Evolutionary conservation across 1,140 invertebrate species (phyloP).

Genomic region (Lordiphosa stackelbergi): DNA sequence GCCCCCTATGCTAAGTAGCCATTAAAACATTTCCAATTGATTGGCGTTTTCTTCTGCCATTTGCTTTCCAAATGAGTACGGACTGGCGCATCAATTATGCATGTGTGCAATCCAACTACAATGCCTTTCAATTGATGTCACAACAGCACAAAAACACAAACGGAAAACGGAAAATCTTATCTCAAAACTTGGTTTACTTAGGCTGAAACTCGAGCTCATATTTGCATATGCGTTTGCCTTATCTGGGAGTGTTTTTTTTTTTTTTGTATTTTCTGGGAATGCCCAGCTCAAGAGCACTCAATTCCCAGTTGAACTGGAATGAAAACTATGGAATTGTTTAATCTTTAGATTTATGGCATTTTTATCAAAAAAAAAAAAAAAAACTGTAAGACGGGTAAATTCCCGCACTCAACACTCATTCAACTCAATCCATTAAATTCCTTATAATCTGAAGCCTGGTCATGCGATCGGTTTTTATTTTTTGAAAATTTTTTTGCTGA

Average conservation of each 20-base stretch:
- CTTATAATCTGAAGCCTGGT: too few relatives aligned
- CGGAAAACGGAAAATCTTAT: too few relatives aligned
- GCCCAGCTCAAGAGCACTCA: too few relatives aligned
- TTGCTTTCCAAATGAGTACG: slow-evolving; percentile 47
- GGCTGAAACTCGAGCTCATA: slow-evolving; percentile 18
- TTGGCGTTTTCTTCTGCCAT: slow-evolving; percentile 44
- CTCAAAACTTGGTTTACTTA: slow-evolving; percentile 2
- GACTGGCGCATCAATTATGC: slow-evolving; percentile 58
- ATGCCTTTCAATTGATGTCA: slow-evolving; percentile 42
- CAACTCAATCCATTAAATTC: not conserved
- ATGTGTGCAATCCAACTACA: slow-evolving; percentile 32
- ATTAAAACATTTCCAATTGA: slow-evolving; percentile 67
- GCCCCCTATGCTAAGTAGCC: slow-evolving; percentile 12
- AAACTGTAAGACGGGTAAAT: slow-evolving; percentile 1
- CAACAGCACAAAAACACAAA: not conserved
- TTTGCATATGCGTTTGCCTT: not conserved
- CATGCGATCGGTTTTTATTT: not conserved
- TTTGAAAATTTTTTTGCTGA: not conserved
- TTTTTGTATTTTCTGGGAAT: too few relatives aligned
- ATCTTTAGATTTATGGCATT: slow-evolving; percentile 6
- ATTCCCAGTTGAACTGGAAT: too few relatives aligned
- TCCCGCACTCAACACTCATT: slow-evolving; percentile 11
- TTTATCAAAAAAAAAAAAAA: not conserved
- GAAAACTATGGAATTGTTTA: too few relatives aligned
- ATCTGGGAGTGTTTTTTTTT: not conserved